Conservation (phyloP, 2,113 vertebrate genomes). For the Grallaria varia region DNA sequence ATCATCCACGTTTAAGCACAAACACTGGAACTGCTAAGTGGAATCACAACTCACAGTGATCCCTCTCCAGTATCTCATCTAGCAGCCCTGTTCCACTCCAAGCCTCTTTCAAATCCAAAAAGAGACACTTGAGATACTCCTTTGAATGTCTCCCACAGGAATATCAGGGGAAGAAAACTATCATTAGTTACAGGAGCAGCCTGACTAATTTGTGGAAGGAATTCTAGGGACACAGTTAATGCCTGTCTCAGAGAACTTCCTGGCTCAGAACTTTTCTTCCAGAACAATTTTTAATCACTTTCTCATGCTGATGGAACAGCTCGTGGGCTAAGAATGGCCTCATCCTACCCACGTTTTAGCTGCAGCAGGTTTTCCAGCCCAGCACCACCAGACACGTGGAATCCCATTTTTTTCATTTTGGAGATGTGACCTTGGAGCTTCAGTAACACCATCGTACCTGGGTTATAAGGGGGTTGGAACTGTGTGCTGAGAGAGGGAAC, state of each 20-base stretch:
- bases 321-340: not conserved
- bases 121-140: not conserved
- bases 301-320: not conserved
- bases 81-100: not conserved
- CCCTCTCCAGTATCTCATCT: not conserved
- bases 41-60: not conserved
- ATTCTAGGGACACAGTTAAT: not conserved
- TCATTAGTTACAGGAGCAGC: not conserved
- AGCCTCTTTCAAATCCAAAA: not conserved
- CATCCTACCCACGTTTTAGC: not conserved
- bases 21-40: not conserved
- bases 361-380: not conserved
- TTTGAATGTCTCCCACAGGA: not conserved
- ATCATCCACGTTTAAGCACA: not conserved
- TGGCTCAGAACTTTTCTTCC: no score
- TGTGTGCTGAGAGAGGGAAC: not conserved
- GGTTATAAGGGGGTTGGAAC: not conserved
- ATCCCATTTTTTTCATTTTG: not conserved
- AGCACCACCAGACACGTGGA: not conserved
- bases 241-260: no score
- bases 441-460: fast-evolving
- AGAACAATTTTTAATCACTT: not conserved
- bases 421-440: not conserved
- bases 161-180: not conserved
- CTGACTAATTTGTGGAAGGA: not conserved